Evolutionary conservation across 1,140 invertebrate genomes (phyloP).

Genomic region (Coboldia fuscipes): DNA sequence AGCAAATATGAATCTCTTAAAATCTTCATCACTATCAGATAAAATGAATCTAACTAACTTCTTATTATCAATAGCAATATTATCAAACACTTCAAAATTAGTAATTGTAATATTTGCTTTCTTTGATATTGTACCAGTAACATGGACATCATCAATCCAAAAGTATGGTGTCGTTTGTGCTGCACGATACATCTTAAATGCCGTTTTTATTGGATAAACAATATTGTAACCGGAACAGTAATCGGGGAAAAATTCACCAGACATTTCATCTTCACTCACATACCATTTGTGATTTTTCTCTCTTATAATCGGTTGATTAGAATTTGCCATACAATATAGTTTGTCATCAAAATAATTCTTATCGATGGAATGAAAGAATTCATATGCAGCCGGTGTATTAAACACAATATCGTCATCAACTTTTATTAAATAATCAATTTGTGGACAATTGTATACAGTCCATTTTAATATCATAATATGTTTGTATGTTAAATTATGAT

Average conservation of each 20-base stretch:
- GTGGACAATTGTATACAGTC: constrained; percentile 41
- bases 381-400: constrained; percentile 37
- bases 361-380: constrained; percentile 27
- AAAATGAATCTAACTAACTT: too few relatives aligned
- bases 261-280: constrained; percentile 43
- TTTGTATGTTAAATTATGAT: constrained; percentile 73
- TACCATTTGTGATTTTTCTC: too few relatives aligned
- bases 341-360: constrained; percentile 34
- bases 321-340: constrained; percentile 26
- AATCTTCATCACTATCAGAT: too few relatives aligned
- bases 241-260: constrained; percentile 31
- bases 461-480: constrained; percentile 66
- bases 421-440: constrained; percentile 51
- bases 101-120: constrained; percentile 33
- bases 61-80: too few relatives aligned
- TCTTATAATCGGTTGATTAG: constrained; percentile 38
- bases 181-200: constrained; percentile 33
- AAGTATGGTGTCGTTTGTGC: constrained; percentile 43
- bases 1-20: too few relatives aligned
- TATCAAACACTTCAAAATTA: too few relatives aligned
- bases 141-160: constrained; percentile 71
- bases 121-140: constrained; percentile 48
- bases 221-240: constrained; percentile 61
- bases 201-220: constrained; percentile 46
- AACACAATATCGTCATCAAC: constrained; percentile 63